Conservation (phyloP, 2,797 vertebrate species). For the Natrix natrix region DNA sequence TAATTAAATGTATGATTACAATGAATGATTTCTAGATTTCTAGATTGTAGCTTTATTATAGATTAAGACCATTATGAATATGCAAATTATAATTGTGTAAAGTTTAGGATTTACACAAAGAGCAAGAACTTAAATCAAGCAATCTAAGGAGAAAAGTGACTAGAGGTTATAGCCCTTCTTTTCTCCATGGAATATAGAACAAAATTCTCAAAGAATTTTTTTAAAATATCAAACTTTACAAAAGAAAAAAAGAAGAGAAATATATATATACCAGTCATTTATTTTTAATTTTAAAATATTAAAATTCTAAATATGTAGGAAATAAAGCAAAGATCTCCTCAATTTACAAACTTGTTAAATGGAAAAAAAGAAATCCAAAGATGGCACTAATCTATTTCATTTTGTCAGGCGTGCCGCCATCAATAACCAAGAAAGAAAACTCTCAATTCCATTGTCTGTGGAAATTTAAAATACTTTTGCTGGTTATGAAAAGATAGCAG, state of each 20-base stretch:
- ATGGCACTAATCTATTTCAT: not conserved
- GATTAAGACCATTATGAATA: not conserved
- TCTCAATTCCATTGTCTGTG: too few species aligned
- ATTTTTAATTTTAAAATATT: not conserved
- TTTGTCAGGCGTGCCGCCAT: too few species aligned
- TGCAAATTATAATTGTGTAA: not conserved
- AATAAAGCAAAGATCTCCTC: not conserved
- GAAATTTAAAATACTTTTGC: too few species aligned
- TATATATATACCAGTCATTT: not conserved
- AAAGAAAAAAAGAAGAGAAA: not conserved
- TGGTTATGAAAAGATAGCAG: too few species aligned
- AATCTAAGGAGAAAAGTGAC: not conserved
- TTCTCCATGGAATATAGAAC: not conserved
- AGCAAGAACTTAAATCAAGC: not conserved
- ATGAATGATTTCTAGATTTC: not conserved
- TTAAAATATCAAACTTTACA: not conserved
- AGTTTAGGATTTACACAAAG: not conserved
- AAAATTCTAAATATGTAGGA: not conserved
- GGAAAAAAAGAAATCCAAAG: not conserved
- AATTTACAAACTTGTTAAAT: not conserved
- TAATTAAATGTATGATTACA: not conserved
- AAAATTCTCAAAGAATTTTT: not conserved
- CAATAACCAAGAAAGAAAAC: too few species aligned
- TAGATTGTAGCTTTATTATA: not conserved
- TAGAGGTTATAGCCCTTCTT: not conserved